phyloP scores from a whole-genome alignment of 2,113 vertebrate genomes.

The Clarias macrocephalus region DNA sequence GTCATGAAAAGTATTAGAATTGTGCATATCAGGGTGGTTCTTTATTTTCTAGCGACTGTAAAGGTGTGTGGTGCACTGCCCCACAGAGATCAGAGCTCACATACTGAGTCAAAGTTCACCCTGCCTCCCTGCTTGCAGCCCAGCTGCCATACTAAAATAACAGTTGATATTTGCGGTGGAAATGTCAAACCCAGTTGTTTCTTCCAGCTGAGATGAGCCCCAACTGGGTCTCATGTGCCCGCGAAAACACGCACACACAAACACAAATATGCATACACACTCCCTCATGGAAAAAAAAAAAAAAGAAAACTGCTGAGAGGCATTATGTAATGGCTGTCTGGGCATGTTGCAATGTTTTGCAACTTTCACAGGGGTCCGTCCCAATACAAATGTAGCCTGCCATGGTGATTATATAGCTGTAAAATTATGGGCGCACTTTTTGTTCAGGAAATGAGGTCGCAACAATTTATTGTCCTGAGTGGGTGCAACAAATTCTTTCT shows the following conservation, averaged over 20 bases:
- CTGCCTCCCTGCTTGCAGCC: constrained; percentile 46
- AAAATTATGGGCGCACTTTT: background rate
- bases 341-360: constrained; percentile 30
- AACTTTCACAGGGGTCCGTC: constrained; percentile 12
- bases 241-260: background rate
- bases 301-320: constrained; percentile 19
- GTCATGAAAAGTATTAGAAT: background rate
- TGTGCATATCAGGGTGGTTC: constrained; percentile 24
- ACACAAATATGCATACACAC: constrained; percentile 15
- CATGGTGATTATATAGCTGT: constrained; percentile 7
- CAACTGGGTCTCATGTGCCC: constrained; percentile 34
- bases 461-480: too few relatives aligned
- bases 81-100: constrained; percentile 53
- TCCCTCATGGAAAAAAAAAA: background rate
- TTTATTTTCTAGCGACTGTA: constrained; percentile 25
- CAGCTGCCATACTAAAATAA: constrained; percentile 57
- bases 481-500: background rate
- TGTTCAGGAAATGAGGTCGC: background rate
- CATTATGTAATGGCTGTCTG: constrained; percentile 38
- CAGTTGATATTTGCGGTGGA: constrained; percentile 59
- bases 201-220: constrained; percentile 52
- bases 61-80: constrained; percentile 27
- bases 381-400: background rate
- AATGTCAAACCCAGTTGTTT: constrained; percentile 59
- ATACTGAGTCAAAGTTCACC: constrained; percentile 59